Base-by-base conservation (phyloP, 2,888 invertebrate genomes). In the Platycheirus rosarum region DNA sequence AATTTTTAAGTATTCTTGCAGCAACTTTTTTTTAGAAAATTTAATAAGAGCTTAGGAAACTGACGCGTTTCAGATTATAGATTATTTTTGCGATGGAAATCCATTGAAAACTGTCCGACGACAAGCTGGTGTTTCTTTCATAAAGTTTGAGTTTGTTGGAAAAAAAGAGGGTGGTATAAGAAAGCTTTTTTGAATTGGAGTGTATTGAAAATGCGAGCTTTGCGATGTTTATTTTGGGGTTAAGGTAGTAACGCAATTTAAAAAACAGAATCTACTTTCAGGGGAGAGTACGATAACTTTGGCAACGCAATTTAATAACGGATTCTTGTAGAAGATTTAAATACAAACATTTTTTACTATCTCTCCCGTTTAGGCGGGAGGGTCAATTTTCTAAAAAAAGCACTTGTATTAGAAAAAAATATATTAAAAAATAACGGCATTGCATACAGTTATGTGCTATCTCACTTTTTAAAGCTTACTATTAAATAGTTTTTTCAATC, bases 91-190 rank as follows among this genome's bases (percentile, higher is more conserved):
- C 66, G 55, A 68, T 44, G 82, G 73, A 73, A 51, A 75, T 65
- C 40, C 63, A 65, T 60, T 75, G 57, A 70, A 57, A 80, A 80
- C 79, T 80, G 49, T 14, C 32, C 55, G 55, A 63, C 35, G 75
- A 11, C 23, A 11, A 35, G 11, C 9, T 55, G 14, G 55, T 32
- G 46, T 63, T 75, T 75, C 75, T 53, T 79, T 79, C 69, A 79
- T 65, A 63, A 79, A 75, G 63, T 75, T 57, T 44, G 48, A 37
- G 37, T 4, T 29, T 18, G 1, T 9, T 8, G 37, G 18, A 2
- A n/a, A 32, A 8, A 18, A 53, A 20, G 37, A 37, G 29, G 32
- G 2, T 18, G 20, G 32, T 35, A 29, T 11, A 49, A 18, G 23
- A 6, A 71, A 71, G 71, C 71, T 77, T 71, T 49, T n/a, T 7